phyloP scores from a whole-genome alignment of 1,140 invertebrate species.

The Danaus melanippus region DNA sequence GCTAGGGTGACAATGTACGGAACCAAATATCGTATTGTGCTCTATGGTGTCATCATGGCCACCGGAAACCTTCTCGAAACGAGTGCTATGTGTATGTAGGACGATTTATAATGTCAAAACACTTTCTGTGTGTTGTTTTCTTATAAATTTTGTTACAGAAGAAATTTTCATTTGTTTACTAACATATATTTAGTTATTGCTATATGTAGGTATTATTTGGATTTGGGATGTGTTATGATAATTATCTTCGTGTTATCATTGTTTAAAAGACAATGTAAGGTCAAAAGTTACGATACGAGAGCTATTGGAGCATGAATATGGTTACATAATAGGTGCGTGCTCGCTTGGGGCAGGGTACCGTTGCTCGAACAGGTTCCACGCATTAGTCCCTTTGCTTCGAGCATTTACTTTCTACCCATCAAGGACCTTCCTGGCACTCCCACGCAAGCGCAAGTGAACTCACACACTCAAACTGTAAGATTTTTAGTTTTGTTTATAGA shows the following conservation, averaged over 20 bases:
- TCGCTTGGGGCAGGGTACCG: constrained; percentile 55
- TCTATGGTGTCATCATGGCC: constrained; percentile 33
- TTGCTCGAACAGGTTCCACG: constrained; percentile 61
- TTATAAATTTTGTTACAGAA: too few relatives aligned
- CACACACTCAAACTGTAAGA: constrained; percentile 7
- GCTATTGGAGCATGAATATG: constrained; percentile 54
- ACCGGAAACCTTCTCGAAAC: constrained; percentile 52
- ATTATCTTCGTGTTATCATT: background rate
- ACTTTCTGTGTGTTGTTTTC: constrained; percentile 12
- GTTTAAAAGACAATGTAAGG: constrained; percentile 11
- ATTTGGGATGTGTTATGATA: too few relatives aligned
- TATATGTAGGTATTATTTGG: too few relatives aligned
- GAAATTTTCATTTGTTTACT: too few relatives aligned
- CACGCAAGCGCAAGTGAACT: constrained; percentile 26
- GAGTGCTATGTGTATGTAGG: constrained; percentile 25
- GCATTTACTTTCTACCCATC: constrained; percentile 67
- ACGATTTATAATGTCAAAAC: constrained; percentile 19
- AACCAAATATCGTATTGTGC: constrained; percentile 13
- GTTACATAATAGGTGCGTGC: constrained; percentile 67
- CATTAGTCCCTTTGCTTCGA: constrained; percentile 30
- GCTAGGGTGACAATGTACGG: constrained; percentile 19
- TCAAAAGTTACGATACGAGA: constrained; percentile 19
- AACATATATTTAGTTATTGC: too few relatives aligned
- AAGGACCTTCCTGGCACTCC: constrained; percentile 51
- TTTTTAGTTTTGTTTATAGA: constrained; percentile 18